Conservation (phyloP, 2,113 vertebrate genomes). For the Aphyosemion australe region DNA sequence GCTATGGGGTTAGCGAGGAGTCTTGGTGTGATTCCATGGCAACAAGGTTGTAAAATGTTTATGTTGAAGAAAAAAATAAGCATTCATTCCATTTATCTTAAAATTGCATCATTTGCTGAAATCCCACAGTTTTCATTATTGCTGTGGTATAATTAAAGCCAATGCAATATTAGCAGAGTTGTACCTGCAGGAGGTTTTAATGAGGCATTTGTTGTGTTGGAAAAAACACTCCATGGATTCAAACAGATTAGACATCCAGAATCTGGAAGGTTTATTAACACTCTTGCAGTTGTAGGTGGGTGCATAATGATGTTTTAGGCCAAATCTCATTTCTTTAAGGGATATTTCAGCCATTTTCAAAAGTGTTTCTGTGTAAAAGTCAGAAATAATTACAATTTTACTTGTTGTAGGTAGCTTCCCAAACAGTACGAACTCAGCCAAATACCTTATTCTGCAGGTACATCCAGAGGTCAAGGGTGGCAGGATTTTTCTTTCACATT, state of each 20-base stretch:
- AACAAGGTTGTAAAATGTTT: conserved; percentile 58
- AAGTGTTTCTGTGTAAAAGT: too few species aligned
- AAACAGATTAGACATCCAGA: neutral
- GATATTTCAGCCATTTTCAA: too few species aligned
- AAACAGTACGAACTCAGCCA: too few species aligned
- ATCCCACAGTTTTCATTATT: conserved; percentile 6
- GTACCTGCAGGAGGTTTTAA: conserved; percentile 15
- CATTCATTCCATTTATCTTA: neutral
- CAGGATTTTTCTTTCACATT: too few species aligned
- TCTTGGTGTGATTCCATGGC: conserved; percentile 57
- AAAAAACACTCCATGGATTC: neutral
- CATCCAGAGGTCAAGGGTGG: too few species aligned
- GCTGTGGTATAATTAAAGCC: neutral
- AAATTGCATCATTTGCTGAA: neutral
- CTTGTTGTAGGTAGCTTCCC: too few species aligned
- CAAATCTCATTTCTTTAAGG: too few species aligned
- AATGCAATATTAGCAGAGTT: neutral
- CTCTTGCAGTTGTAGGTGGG: too few species aligned
- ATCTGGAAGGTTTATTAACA: neutral
- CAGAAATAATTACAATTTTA: too few species aligned
- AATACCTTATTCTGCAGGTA: too few species aligned
- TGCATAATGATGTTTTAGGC: too few species aligned
- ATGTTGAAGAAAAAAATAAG: conserved; percentile 36
- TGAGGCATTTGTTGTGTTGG: conserved; percentile 27
- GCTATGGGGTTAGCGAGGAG: conserved; percentile 46